phyloP scores from a whole-genome alignment of 1,140 invertebrate species.

The Apis mellifera region Amel_HAv3.1 CM009938.2:5670001-5670500 shows the following conservation, averaged over 20 bases:
- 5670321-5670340: not conserved
- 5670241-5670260: not conserved
- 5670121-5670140: constrained; percentile 11
- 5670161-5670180: constrained; percentile 24
- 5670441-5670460: too few relatives aligned
- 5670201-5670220: constrained; percentile 13
- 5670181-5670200: constrained; percentile 18
- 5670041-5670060: not conserved
- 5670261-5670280: not conserved
- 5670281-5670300: constrained; percentile 19
- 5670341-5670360: not conserved
- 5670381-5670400: too few relatives aligned
- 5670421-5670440: too few relatives aligned
- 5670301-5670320: not conserved
- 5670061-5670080: constrained; percentile 22
- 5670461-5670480: too few relatives aligned
- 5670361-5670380: too few relatives aligned
- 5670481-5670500: too few relatives aligned
- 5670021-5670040: not conserved
- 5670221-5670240: constrained; percentile 18
- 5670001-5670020: not conserved
- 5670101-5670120: constrained; percentile 15
- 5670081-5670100: not conserved
- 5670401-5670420: too few relatives aligned
- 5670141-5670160: constrained; percentile 1